These are phyloP conservation scores for Pristionchus mayeri DNA, from an alignment of 2,888 invertebrate genomes.

Conservation along the genomic window DNA sequence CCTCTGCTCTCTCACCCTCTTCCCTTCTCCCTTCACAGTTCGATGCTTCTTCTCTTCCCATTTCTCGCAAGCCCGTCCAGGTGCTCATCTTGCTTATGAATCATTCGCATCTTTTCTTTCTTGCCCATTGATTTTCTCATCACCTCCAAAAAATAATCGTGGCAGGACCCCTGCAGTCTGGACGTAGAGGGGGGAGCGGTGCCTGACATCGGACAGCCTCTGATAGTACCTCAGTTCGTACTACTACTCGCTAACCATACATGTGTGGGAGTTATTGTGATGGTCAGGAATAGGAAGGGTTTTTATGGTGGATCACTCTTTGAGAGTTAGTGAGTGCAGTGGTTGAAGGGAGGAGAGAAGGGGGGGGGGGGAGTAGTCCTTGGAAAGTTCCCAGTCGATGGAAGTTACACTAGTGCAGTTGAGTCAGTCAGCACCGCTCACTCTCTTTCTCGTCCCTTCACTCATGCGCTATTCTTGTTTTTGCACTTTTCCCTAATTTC, in stretches of 20 bases:
- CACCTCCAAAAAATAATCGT: neutral
- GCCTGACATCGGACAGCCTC: neutral
- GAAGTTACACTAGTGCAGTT: neutral
- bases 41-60: slow-evolving; percentile 22
- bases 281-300: neutral
- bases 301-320: slow-evolving; percentile 25
- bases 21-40: slow-evolving; percentile 37
- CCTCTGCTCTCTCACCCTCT: neutral
- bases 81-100: slow-evolving; percentile 35
- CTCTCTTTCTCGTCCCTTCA: neutral
- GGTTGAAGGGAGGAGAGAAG: neutral
- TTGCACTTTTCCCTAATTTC: slow-evolving; percentile 6
- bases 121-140: neutral
- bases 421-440: neutral
- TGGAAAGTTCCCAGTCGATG: slow-evolving; percentile 11
- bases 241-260: neutral
- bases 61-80: slow-evolving; percentile 35
- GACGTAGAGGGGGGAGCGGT: too few species aligned
- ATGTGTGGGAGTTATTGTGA: slow-evolving; percentile 1
- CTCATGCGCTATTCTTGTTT: neutral
- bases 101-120: slow-evolving; percentile 3
- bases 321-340: slow-evolving; percentile 17
- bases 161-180: too few species aligned
- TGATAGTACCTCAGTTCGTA: neutral
- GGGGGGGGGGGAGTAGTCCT: slow-evolving; percentile 38